Base-by-base conservation (phyloP, 2,888 invertebrate genomes). In the Phortica okadai region DNA sequence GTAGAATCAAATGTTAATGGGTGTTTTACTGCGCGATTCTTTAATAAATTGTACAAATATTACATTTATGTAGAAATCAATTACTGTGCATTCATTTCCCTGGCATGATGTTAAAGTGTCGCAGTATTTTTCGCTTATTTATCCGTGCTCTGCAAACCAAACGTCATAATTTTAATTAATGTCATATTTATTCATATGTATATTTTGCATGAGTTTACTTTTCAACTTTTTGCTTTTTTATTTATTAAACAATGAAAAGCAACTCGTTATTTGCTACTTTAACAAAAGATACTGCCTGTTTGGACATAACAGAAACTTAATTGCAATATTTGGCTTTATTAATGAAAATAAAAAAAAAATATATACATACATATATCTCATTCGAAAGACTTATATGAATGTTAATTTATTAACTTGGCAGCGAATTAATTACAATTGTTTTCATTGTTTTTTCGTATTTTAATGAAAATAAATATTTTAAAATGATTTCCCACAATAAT, bases 161-260 rank as follows among this genome's bases (percentile, higher is more conserved):
- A 75, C 76, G 77, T 82, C 79, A 80, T 79, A 80, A 80, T 82
- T 82, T 82, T 81, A 82, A 83, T 84, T 82, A 80, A 84, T 79
- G 79, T 74, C 76, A 77, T 80, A 76, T 77, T 77, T 78, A 77
- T 83, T 74, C 74, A 78, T 83, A 33, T 64, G 41, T 64, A 25
- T 54, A 44, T 72, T 56, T 72, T 67, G 11, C 45, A 11, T 11
- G 25, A 21, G 25, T 62, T 25, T 25, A 62, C 16, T 25, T 62
- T 25, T 62, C 70, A 54, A 33, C 54, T 72, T 72, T 67, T n/a
- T 56, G 42, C 33, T 16, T 25, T 72, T 45, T 70, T 50, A 14
- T 50, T 70, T 45, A 33, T 33, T 50, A 54, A 70, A 50, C 16
- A 54, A 70, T n/a, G 45, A 72, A 72, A 72, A 72, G 54, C 54